Conservation (phyloP, 2,113 vertebrate species). For the Phocoena sinus region DNA sequence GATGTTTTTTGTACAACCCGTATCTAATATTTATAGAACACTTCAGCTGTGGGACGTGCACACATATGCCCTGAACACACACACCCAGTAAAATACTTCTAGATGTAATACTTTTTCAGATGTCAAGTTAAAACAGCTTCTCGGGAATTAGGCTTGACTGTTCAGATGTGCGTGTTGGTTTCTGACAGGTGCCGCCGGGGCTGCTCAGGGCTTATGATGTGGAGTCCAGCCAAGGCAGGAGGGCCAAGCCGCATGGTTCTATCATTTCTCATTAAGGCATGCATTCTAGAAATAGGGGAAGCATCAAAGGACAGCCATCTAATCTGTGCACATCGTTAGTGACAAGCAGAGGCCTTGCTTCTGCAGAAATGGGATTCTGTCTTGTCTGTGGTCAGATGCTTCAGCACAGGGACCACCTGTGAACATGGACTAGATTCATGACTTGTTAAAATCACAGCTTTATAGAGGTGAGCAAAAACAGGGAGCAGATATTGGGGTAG, state of each 20-base stretch:
- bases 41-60: constrained; percentile 45
- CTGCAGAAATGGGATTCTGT: not conserved
- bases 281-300: constrained; percentile 65
- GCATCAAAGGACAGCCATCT: constrained; percentile 59
- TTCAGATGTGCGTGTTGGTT: constrained; percentile 77
- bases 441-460: not conserved
- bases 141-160: constrained; percentile 80
- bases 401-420: not conserved
- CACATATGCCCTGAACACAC: constrained; percentile 62
- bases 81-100: constrained; percentile 64
- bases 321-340: not conserved
- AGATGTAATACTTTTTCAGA: constrained; percentile 74
- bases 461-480: not conserved
- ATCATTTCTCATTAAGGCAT: constrained; percentile 80
- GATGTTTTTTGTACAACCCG: constrained; percentile 43
- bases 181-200: constrained; percentile 83
- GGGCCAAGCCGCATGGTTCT: constrained; percentile 72
- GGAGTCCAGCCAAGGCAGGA: constrained; percentile 81
- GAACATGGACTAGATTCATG: not conserved
- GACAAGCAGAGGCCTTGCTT: constrained; percentile 15
- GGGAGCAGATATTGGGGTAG: not conserved
- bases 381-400: not conserved
- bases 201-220: constrained; percentile 80
- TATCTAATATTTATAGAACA: constrained; percentile 70
- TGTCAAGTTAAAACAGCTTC: constrained; percentile 81